Conservation (phyloP, 2,888 invertebrate genomes). For the Nomada ferruginata region DNA sequence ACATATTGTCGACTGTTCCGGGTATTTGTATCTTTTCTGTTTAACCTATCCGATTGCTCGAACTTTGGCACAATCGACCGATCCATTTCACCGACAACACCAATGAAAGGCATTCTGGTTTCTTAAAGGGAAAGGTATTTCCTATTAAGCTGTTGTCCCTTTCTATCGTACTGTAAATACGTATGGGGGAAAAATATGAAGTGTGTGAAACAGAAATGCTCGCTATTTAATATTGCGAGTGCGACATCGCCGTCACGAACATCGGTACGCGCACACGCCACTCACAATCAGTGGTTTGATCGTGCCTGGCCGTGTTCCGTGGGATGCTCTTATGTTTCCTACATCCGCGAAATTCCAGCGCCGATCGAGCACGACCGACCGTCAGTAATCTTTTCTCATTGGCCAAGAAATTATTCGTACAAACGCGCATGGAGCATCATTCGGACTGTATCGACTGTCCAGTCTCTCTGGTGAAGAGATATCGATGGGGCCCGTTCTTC, state of each 20-base stretch:
- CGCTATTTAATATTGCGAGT: no score
- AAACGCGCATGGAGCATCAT: background rate
- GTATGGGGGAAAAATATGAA: background rate
- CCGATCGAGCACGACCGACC: no score
- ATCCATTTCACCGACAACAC: background rate
- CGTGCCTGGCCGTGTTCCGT: no score
- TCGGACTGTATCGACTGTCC: background rate
- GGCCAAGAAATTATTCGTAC: no score
- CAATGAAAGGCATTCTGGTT: background rate
- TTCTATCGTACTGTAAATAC: background rate
- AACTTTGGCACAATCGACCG: no score
- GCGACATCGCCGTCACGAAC: no score
- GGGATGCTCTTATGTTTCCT: no score
- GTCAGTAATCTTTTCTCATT: no score
- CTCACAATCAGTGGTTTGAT: no score
- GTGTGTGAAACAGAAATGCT: background rate
- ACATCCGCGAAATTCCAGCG: no score
- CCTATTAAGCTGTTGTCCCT: background rate
- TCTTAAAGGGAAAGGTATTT: background rate
- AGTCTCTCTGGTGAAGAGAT: constrained; percentile 4
- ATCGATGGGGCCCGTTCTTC: constrained; percentile 18
- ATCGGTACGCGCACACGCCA: no score
- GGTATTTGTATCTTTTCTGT: background rate
- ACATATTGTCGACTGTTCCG: background rate
- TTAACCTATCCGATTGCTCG: background rate